Percentiles rank a stretch among this genome's conserved stretches.
Evolutionary conservation across 2,113 vertebrate genomes (phyloP).

Genomic region (Uria lomvia): DNA sequence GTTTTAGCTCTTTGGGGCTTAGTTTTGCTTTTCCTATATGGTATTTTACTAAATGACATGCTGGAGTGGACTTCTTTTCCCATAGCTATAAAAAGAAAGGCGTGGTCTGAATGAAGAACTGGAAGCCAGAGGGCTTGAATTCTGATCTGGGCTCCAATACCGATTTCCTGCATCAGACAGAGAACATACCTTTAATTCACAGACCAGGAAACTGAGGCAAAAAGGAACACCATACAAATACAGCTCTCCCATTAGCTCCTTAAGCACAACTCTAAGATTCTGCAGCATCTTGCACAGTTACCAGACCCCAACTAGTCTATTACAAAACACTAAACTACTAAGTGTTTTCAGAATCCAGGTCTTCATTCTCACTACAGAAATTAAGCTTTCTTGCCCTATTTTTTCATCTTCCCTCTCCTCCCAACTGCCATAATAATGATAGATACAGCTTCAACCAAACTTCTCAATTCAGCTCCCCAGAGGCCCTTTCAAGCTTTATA

Average conservation of each 20-base stretch:
- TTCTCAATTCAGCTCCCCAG: neutral
- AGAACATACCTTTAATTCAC: neutral
- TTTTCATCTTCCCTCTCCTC: neutral
- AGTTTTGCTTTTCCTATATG: neutral
- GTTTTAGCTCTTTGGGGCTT: constrained; percentile 10
- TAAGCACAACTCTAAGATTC: neutral
- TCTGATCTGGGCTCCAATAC: neutral
- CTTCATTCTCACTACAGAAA: neutral
- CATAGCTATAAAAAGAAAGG: constrained; percentile 39
- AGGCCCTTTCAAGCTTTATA: neutral
- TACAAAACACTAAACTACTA: neutral
- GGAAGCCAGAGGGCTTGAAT: neutral
- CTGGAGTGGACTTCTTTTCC: neutral
- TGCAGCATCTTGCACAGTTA: neutral
- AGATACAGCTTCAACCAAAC: neutral
- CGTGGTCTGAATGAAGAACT: neutral
- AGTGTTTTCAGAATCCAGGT: neutral
- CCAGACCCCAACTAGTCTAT: neutral
- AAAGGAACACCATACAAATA: neutral
- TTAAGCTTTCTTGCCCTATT: neutral
- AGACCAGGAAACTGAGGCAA: neutral
- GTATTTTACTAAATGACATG: constrained; percentile 32
- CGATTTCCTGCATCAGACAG: neutral
- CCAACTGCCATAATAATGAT: neutral
- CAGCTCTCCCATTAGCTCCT: neutral